phyloP scores from a whole-genome alignment of 1,140 invertebrate species.

The Papilio polytes region DNA sequence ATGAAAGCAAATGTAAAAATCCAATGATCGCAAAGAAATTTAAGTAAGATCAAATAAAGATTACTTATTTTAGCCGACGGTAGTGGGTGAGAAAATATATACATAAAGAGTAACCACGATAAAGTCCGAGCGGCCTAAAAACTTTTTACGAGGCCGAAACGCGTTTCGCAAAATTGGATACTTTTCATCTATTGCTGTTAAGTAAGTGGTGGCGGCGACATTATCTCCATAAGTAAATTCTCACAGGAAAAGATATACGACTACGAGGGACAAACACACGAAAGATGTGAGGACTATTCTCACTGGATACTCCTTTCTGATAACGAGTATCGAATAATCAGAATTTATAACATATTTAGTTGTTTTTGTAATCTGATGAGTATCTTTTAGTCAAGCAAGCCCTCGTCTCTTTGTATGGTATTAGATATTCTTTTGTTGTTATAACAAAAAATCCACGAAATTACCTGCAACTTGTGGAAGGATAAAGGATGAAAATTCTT shows the following conservation, averaged over 20 bases:
- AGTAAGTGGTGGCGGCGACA: slow-evolving; percentile 3
- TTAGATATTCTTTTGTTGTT: background rate
- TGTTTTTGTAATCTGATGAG: too few species aligned
- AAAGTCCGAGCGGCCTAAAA: slow-evolving; percentile 25
- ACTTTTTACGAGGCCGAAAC: slow-evolving; percentile 28
- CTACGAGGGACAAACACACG: background rate
- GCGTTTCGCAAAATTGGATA: slow-evolving; percentile 29
- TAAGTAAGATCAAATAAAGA: background rate
- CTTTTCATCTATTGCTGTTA: slow-evolving; percentile 32
- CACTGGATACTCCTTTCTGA: background rate
- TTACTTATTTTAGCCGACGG: background rate
- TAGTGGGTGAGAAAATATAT: slow-evolving; percentile 10
- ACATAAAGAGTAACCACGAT: slow-evolving; percentile 15
- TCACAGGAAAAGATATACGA: slow-evolving; percentile 22
- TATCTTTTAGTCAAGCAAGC: background rate
- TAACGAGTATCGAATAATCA: background rate
- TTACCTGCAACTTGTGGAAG: background rate
- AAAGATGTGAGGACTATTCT: background rate
- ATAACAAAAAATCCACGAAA: background rate
- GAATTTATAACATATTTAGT: background rate
- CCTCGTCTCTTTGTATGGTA: background rate
- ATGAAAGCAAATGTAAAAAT: slow-evolving; percentile 7
- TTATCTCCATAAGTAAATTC: slow-evolving; percentile 13
- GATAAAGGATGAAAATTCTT: background rate
- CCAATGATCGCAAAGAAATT: background rate